Percentiles rank a stretch among this genome's conserved stretches.
Evolutionary conservation across 1,140 invertebrate species (phyloP).

Genomic region (Globodera ellingtonae): DNA sequence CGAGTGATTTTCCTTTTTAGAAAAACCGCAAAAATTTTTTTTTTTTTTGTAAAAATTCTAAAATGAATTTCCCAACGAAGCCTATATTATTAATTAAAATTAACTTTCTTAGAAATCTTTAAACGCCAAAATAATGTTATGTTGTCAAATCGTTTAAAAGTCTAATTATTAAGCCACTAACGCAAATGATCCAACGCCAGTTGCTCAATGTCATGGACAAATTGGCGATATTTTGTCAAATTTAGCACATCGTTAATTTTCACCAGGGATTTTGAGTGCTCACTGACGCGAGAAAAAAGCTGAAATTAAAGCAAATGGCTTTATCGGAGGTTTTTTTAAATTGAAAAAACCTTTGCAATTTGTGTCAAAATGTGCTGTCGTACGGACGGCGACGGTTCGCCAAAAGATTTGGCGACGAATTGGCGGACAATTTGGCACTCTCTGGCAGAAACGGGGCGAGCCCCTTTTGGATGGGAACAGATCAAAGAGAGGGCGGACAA

Average conservation of each 20-base stretch:
- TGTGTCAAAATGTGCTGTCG: constrained; percentile 11
- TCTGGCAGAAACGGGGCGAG: constrained; percentile 9
- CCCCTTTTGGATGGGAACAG: constrained; percentile 17
- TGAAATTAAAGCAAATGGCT: not conserved
- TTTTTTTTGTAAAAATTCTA: not conserved
- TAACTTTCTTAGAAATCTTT: too few species aligned
- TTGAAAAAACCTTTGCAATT: constrained; percentile 12
- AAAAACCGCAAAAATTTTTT: not conserved
- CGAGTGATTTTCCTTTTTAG: too few species aligned
- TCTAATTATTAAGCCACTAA: not conserved
- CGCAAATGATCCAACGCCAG: constrained; percentile 12
- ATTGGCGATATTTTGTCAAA: not conserved
- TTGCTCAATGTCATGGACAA: not conserved
- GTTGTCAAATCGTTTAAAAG: too few species aligned
- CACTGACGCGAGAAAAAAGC: constrained; percentile 19
- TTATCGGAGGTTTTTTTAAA: too few species aligned
- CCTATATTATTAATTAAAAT: too few species aligned
- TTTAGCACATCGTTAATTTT: not conserved
- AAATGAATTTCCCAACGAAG: not conserved
- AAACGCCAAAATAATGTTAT: too few species aligned
- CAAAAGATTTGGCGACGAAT: not conserved
- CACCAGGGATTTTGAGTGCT: constrained; percentile 8
- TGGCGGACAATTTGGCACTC: constrained; percentile 2
- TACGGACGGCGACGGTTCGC: not conserved
- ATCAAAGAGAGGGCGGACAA: constrained; percentile 15